Conservation (phyloP, 2,888 invertebrate genomes). For the Eristalis pertinax region DNA sequence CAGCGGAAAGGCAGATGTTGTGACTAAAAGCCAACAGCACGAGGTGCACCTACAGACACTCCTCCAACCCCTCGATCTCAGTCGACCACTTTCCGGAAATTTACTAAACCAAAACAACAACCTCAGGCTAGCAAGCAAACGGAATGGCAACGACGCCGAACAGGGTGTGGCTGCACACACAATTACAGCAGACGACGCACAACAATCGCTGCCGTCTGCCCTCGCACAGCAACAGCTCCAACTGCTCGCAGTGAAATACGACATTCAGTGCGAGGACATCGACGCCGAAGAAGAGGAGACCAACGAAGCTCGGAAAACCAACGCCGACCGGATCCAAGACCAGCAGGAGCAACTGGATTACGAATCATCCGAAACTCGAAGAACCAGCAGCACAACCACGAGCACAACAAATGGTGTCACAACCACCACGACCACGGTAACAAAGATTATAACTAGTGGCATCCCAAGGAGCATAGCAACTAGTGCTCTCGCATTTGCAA, state of each 20-base stretch:
- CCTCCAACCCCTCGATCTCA: constrained; percentile 58
- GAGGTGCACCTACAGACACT: constrained; percentile 14
- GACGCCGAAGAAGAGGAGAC: constrained; percentile 19
- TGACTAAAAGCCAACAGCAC: constrained; percentile 36
- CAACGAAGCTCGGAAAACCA: constrained; percentile 20
- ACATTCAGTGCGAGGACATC: constrained; percentile 45
- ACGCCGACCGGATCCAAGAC: constrained; percentile 21
- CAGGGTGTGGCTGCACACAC: not conserved
- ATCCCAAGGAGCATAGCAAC: constrained; percentile 75
- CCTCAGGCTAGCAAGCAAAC: constrained; percentile 44
- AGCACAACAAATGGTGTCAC: constrained; percentile 76
- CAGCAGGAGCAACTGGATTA: constrained; percentile 37
- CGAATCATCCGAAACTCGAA: constrained; percentile 57
- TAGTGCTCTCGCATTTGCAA: constrained; percentile 15
- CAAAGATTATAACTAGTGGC: constrained; percentile 79
- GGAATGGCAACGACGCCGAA: constrained; percentile 38
- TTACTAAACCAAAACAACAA: constrained; percentile 69
- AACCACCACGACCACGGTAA: constrained; percentile 79
- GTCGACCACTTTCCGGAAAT: constrained; percentile 48
- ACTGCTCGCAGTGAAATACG: not conserved
- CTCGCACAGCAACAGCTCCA: not conserved
- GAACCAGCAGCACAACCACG: constrained; percentile 77
- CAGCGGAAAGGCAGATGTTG: constrained; percentile 35
- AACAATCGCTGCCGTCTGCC: constrained; percentile 31
- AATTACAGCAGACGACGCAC: constrained; percentile 42